phyloP scores from a whole-genome alignment of 2,888 invertebrate genomes.

The Dastarcus helophoroides region DNA sequence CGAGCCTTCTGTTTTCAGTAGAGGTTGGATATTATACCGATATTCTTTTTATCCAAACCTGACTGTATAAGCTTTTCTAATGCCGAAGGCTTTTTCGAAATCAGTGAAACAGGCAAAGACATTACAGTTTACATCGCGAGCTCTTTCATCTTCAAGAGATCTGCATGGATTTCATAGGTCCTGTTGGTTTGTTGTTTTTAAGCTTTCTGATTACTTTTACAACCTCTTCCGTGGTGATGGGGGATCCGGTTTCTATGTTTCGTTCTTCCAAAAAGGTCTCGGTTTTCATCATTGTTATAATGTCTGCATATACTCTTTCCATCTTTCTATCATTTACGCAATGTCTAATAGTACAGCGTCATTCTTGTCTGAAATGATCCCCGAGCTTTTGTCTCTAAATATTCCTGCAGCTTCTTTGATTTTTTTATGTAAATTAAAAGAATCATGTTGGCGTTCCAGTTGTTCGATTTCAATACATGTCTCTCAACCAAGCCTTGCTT shows the following conservation, averaged over 20 bases:
- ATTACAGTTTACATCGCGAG: slow-evolving; percentile 4
- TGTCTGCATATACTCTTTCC: too few species aligned
- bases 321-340: too few species aligned
- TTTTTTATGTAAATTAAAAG: slow-evolving; percentile 2
- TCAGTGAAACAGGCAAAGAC: slow-evolving; percentile 6
- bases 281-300: too few species aligned
- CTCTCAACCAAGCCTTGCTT: too few species aligned
- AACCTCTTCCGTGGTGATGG: slow-evolving; percentile 1
- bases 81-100: slow-evolving; percentile 3
- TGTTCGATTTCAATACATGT: too few species aligned
- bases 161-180: not conserved
- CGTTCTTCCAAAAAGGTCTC: too few species aligned
- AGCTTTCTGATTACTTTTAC: not conserved
- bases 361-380: slow-evolving; percentile 2
- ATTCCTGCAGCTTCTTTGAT: not conserved
- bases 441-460: too few species aligned
- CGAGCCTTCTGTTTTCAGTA: slow-evolving; percentile 4
- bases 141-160: slow-evolving; percentile 3
- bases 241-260: slow-evolving; percentile 1
- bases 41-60: slow-evolving; percentile 4
- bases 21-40: slow-evolving; percentile 2
- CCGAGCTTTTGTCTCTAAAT: not conserved
- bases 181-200: slow-evolving; percentile 1
- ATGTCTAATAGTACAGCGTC: too few species aligned
- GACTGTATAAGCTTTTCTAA: slow-evolving; percentile 2